A percentile compares a stretch with the other conserved stretches of the same genome.
Evolutionary conservation across 1,140 invertebrate genomes (phyloP).

Genomic region (Aethina tumida): DNA sequence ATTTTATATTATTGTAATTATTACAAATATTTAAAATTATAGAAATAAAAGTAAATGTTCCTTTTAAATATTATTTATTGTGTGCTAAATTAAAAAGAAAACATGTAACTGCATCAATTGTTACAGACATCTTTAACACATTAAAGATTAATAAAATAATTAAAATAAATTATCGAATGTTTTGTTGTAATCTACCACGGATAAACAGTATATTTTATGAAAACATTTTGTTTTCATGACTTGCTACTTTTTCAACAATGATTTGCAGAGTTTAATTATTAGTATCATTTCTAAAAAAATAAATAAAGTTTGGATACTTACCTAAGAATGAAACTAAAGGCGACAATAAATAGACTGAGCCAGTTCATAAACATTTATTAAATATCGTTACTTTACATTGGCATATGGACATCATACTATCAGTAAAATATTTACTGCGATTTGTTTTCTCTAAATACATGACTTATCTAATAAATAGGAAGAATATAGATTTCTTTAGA

Average conservation of each 20-base stretch:
- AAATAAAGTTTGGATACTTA: slow-evolving; percentile 1
- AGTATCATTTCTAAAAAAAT: not conserved
- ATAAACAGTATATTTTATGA: no score
- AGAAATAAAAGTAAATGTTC: no score
- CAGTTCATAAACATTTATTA: slow-evolving; percentile 17
- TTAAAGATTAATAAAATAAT: no score
- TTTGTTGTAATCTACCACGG: no score
- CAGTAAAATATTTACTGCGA: slow-evolving; percentile 16
- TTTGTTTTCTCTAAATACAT: slow-evolving; percentile 20
- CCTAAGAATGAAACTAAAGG: not conserved
- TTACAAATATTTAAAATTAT: no score
- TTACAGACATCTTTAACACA: no score
- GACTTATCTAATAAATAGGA: slow-evolving; percentile 22
- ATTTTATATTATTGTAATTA: no score
- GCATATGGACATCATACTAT: slow-evolving; percentile 15
- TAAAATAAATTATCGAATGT: no score
- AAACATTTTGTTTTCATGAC: no score
- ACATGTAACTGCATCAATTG: no score
- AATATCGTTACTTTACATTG: slow-evolving; percentile 20
- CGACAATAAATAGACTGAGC: not conserved
- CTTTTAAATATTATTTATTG: no score
- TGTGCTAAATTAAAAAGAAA: no score
- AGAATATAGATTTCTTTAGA: slow-evolving; percentile 24
- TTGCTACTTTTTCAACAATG: not conserved
- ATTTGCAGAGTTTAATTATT: not conserved